A percentile compares a stretch with the other conserved stretches of the same genome.
Conservation (phyloP, 2,113 vertebrate species). For the Dendrocopos noguchii region DNA sequence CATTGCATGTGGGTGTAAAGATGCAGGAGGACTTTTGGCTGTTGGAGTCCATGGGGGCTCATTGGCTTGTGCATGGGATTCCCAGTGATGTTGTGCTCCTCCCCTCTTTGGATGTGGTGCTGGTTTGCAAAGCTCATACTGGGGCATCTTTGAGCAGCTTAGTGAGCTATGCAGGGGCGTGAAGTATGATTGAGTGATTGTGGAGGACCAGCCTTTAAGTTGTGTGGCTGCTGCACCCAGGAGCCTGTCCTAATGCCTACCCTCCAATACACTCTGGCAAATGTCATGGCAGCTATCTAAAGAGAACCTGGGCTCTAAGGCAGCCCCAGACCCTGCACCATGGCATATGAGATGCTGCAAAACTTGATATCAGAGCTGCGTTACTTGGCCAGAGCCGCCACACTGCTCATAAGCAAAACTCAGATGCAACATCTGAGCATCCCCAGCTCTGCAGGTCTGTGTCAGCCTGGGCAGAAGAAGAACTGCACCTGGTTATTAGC, state of each 20-base stretch:
- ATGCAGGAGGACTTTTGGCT: background rate
- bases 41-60: background rate
- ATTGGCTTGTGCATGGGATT: background rate
- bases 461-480: accelerated
- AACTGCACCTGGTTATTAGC: background rate
- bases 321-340: background rate
- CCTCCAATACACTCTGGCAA: background rate
- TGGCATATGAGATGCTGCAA: background rate
- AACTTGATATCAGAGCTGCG: background rate
- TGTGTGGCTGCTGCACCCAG: no score
- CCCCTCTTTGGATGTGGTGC: background rate
- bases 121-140: background rate
- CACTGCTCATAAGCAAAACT: background rate
- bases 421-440: background rate
- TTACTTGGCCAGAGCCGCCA: background rate
- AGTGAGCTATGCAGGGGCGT: background rate
- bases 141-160: background rate
- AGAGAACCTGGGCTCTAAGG: background rate
- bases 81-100: background rate
- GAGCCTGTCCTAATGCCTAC: background rate
- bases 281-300: background rate
- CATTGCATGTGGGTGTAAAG: background rate
- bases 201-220: background rate
- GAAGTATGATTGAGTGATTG: accelerated
- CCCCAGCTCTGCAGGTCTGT: background rate